Evolutionary conservation across 2,888 invertebrate species (phyloP).

Genomic region (Anaspis maculata): DNA sequence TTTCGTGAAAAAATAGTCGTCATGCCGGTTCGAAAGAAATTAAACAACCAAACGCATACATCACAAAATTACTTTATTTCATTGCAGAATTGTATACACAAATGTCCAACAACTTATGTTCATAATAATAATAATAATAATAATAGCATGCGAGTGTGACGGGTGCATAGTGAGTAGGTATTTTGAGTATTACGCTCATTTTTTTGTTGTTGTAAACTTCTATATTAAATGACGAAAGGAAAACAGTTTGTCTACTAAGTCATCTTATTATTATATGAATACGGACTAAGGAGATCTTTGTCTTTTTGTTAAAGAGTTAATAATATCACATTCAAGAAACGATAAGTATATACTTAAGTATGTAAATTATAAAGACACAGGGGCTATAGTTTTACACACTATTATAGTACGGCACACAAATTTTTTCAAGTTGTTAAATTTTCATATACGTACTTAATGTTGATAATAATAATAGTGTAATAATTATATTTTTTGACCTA

Average conservation of each 20-base stretch:
- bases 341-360: background rate
- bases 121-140: too few relatives aligned
- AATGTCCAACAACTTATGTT: constrained; percentile 12
- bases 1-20: too few relatives aligned
- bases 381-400: background rate
- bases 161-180: constrained; percentile 7
- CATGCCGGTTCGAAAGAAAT: too few relatives aligned
- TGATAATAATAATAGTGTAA: constrained; percentile 1
- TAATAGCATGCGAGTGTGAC: constrained; percentile 13
- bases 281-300: too few relatives aligned
- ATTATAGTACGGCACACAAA: background rate
- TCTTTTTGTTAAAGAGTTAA: background rate
- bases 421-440: constrained; percentile 3
- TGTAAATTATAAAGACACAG: background rate
- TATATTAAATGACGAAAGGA: constrained; percentile 1
- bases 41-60: too few relatives aligned
- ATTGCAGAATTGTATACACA: constrained; percentile 11
- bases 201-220: constrained; percentile 1
- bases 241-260: constrained; percentile 2
- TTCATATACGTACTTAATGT: constrained; percentile 4
- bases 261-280: background rate
- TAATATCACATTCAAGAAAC: constrained; percentile 4
- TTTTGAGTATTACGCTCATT: background rate
- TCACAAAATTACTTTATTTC: constrained; percentile 13
- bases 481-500: too few relatives aligned